Evolutionary conservation across 2,113 vertebrate genomes (phyloP).

Genomic region (Pseudolaguvia tuberculata): DNA sequence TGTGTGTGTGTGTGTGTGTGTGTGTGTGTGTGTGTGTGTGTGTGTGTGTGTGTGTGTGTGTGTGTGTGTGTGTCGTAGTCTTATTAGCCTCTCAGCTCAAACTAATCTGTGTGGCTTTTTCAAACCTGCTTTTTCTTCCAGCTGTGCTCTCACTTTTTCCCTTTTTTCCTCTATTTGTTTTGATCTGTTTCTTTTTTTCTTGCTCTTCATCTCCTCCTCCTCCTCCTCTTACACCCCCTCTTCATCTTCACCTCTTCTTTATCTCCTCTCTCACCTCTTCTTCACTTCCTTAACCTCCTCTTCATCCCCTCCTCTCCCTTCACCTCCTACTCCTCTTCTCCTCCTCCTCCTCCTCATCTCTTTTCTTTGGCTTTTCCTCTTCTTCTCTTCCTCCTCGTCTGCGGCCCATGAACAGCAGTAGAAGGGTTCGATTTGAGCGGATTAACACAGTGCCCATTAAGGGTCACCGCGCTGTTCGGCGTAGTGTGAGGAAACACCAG

Average conservation of each 20-base stretch:
- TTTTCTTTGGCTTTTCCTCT: constrained; percentile 45
- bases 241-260: too few relatives aligned
- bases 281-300: constrained; percentile 19
- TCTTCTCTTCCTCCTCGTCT: constrained; percentile 28
- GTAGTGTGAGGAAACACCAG: constrained; percentile 78
- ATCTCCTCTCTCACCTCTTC: too few relatives aligned
- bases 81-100: constrained; percentile 28
- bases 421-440: constrained; percentile 87
- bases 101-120: constrained; percentile 44
- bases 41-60: constrained; percentile 2
- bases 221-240: not conserved
- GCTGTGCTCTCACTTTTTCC: constrained; percentile 55
- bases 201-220: constrained; percentile 54
- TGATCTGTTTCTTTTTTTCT: constrained; percentile 41
- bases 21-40: too few relatives aligned
- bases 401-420: constrained; percentile 72
- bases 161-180: constrained; percentile 54
- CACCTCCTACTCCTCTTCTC: constrained; percentile 51
- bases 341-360: constrained; percentile 57
- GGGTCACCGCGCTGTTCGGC: constrained; percentile 79
- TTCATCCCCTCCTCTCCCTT: constrained; percentile 48
- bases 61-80: not conserved
- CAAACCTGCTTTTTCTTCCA: constrained; percentile 35
- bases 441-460: constrained; percentile 89
- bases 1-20: not conserved